Conservation (phyloP, 1,140 invertebrate genomes). For the Glossosoma conforme region DNA sequence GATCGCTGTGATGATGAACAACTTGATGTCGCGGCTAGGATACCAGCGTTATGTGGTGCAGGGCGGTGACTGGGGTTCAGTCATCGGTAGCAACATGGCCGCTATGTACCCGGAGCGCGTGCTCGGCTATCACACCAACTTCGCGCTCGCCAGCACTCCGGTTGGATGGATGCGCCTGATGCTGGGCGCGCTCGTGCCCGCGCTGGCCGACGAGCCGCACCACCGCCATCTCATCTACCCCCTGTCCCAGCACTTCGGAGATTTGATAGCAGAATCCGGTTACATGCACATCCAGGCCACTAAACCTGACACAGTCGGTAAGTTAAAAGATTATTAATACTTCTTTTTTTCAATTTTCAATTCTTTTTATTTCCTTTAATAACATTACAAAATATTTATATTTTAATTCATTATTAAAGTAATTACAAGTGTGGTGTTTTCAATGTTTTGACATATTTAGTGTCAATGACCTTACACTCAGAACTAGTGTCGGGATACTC, state of each 20-base stretch:
- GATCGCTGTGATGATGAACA: constrained; percentile 69
- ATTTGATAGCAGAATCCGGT: constrained; percentile 64
- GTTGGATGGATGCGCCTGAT: constrained; percentile 7
- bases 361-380: too few relatives aligned
- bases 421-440: too few relatives aligned
- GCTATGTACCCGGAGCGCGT: constrained; percentile 66
- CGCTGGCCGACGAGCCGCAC: constrained; percentile 40
- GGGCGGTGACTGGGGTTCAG: constrained; percentile 79
- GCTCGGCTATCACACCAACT: constrained; percentile 50
- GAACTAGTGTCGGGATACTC: too few relatives aligned
- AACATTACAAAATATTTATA: too few relatives aligned
- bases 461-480: too few relatives aligned
- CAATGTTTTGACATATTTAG: too few relatives aligned
- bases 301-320: constrained; percentile 87
- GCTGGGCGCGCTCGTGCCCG: constrained; percentile 34
- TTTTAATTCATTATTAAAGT: too few relatives aligned
- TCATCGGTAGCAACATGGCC: constrained; percentile 57
- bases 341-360: too few relatives aligned
- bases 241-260: constrained; percentile 43
- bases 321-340: constrained; percentile 32
- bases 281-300: constrained; percentile 83
- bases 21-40: constrained; percentile 77
- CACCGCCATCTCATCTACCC: constrained; percentile 59
- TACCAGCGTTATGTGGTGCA: constrained; percentile 74
- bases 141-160: constrained; percentile 26